phyloP scores from a whole-genome alignment of 2,888 invertebrate genomes.

The Leucoptera coffeella region DNA sequence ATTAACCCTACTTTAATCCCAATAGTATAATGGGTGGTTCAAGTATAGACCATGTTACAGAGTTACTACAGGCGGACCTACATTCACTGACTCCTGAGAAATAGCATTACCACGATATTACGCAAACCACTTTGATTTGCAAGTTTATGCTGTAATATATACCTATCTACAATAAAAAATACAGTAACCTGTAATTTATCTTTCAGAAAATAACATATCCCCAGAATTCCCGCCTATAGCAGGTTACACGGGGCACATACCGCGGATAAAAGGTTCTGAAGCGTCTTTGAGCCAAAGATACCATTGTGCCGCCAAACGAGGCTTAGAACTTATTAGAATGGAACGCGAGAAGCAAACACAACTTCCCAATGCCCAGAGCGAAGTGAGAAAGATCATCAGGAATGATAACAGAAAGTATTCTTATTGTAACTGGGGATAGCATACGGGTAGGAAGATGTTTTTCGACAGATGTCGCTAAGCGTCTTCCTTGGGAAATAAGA shows the following conservation, averaged over 20 bases:
- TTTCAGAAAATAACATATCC: conserved; percentile 57
- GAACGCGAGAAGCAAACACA: conserved; percentile 48
- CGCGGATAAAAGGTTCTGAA: conserved; percentile 60
- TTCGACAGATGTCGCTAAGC: conserved; percentile 37
- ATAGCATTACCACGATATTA: too few relatives aligned
- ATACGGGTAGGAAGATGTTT: conserved; percentile 50
- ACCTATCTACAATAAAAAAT: too few relatives aligned
- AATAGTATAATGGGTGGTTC: too few relatives aligned
- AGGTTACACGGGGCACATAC: conserved; percentile 69
- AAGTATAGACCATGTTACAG: too few relatives aligned
- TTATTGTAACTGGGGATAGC: conserved; percentile 50
- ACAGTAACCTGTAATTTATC: too few relatives aligned
- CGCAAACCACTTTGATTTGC: too few relatives aligned
- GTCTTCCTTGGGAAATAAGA: too few relatives aligned
- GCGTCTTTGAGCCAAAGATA: conserved; percentile 63
- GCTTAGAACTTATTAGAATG: conserved; percentile 52
- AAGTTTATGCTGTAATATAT: too few relatives aligned
- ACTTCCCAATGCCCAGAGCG: conserved; percentile 24
- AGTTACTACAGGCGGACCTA: too few relatives aligned
- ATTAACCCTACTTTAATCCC: too few relatives aligned
- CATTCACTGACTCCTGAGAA: too few relatives aligned
- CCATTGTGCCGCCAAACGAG: conserved; percentile 60
- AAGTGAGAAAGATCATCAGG: conserved; percentile 30
- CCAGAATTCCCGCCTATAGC: conserved; percentile 66
- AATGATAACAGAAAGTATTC: conserved; percentile 35